phyloP scores from a whole-genome alignment of 2,888 invertebrate genomes.

The Galeruca laticollis region DNA sequence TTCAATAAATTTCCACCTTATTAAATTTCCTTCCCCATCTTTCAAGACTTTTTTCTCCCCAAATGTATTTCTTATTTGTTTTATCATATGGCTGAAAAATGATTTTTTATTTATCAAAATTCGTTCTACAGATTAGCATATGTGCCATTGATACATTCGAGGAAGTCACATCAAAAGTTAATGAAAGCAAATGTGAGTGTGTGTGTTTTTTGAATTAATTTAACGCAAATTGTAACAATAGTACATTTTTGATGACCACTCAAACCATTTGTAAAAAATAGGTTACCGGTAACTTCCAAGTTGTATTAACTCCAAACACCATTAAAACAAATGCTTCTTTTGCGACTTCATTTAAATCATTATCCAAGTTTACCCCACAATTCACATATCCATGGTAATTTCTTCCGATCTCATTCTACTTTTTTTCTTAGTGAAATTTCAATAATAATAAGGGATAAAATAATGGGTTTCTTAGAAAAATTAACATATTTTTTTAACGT shows the following conservation, averaged over 20 bases:
- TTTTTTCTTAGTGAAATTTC: too few species aligned
- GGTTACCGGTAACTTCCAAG: slow-evolving; percentile 55
- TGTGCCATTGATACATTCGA: too few species aligned
- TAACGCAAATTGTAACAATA: slow-evolving; percentile 47
- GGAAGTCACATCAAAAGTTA: too few species aligned
- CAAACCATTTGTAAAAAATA: slow-evolving; percentile 55
- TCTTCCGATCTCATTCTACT: slow-evolving; percentile 55
- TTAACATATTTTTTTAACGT: slow-evolving; percentile 41
- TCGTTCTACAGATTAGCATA: too few species aligned
- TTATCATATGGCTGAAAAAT: too few species aligned
- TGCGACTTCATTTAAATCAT: slow-evolving; percentile 47
- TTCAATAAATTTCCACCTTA: slow-evolving; percentile 31
- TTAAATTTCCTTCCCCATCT: slow-evolving; percentile 30
- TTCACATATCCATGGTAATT: slow-evolving; percentile 56
- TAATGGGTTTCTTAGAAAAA: slow-evolving; percentile 35
- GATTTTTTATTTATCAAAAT: too few species aligned
- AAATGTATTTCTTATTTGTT: slow-evolving; percentile 32
- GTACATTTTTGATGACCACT: slow-evolving; percentile 50
- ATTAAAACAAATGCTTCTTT: slow-evolving; percentile 55
- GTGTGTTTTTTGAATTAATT: slow-evolving; percentile 48
- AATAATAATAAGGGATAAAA: slow-evolving; percentile 49
- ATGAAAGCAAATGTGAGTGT: too few species aligned
- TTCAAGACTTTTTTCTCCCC: slow-evolving; percentile 21
- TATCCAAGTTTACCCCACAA: slow-evolving; percentile 49
- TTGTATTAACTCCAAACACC: slow-evolving; percentile 48